A percentile compares a stretch with the other conserved stretches of the same genome.
Conservation (phyloP, 1,140 invertebrate genomes). For the Drosophila nigromelanica region DNA sequence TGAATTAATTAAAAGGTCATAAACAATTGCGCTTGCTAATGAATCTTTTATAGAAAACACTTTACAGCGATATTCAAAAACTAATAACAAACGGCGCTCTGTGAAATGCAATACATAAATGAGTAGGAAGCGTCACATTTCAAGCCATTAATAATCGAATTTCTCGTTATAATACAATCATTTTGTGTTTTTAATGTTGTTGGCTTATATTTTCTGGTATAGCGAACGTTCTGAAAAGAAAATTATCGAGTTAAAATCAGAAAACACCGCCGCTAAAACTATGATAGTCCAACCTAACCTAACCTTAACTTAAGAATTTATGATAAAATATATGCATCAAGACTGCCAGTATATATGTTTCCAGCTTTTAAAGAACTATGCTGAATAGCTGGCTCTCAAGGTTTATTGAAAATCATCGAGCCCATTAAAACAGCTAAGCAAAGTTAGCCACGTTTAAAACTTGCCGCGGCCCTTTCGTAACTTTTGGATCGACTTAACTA, state of each 20-base stretch:
- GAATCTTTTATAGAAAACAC: not conserved
- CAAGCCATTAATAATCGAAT: not conserved
- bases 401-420: slow-evolving; percentile 74
- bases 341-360: not conserved
- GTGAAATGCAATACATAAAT: not conserved
- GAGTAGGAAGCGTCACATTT: not conserved
- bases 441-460: not conserved
- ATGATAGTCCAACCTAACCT: too few relatives aligned
- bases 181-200: too few relatives aligned
- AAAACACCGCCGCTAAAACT: too few relatives aligned
- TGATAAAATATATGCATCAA: not conserved
- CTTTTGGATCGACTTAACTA: slow-evolving; percentile 52
- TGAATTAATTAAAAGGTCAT: slow-evolving; percentile 4
- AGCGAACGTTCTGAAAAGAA: too few relatives aligned
- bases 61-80: not conserved
- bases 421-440: slow-evolving; percentile 57
- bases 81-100: not conserved
- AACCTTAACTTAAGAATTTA: too few relatives aligned
- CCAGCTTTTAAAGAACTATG: not conserved
- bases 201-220: too few relatives aligned
- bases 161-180: too few relatives aligned
- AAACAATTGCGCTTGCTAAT: slow-evolving; percentile 4
- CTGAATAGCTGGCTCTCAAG: slow-evolving; percentile 19
- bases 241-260: too few relatives aligned
- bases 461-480: slow-evolving; percentile 9